These are phyloP conservation scores for Caenorhabditis brenneri DNA, from an alignment of 1,140 invertebrate species.

Conservation along the genomic window DNA sequence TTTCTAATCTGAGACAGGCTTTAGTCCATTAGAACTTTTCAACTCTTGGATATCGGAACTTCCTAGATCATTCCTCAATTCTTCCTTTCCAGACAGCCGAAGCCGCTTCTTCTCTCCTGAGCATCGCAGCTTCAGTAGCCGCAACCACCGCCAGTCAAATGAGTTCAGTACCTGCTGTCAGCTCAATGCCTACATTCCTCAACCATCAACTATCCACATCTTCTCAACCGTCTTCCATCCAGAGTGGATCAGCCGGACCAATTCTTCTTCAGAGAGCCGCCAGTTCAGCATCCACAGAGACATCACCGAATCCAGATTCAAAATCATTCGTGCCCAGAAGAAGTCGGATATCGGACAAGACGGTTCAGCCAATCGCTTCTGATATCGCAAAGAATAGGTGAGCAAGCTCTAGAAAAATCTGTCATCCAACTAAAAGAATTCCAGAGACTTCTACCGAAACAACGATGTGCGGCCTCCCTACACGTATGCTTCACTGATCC, in stretches of 20 bases:
- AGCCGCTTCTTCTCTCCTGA: background rate
- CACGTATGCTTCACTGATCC: slow-evolving; percentile 95
- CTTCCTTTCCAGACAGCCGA: slow-evolving; percentile 13
- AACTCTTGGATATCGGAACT: too few species aligned
- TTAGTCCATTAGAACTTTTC: too few species aligned
- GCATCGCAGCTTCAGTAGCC: slow-evolving; percentile 4
- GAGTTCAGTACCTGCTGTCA: background rate
- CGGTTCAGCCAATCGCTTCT: slow-evolving; percentile 83
- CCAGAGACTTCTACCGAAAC: slow-evolving; percentile 91
- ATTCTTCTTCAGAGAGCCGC: slow-evolving; percentile 12
- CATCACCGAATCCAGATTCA: background rate
- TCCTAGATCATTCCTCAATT: too few species aligned
- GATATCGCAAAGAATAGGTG: slow-evolving; percentile 80
- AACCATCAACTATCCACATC: slow-evolving; percentile 26
- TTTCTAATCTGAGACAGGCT: too few species aligned
- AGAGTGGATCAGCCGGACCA: background rate
- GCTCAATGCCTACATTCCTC: slow-evolving; percentile 14
- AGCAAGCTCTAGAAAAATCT: background rate
- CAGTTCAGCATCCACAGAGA: slow-evolving; percentile 20
- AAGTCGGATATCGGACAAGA: slow-evolving; percentile 88
- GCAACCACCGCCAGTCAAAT: background rate
- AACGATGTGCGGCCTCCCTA: slow-evolving; percentile 97
- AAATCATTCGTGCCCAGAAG: slow-evolving; percentile 71
- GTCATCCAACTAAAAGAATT: too few species aligned
- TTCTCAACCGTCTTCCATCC: background rate